phyloP scores from a whole-genome alignment of 2,113 vertebrate genomes.

The Cyprinus carpio region DNA sequence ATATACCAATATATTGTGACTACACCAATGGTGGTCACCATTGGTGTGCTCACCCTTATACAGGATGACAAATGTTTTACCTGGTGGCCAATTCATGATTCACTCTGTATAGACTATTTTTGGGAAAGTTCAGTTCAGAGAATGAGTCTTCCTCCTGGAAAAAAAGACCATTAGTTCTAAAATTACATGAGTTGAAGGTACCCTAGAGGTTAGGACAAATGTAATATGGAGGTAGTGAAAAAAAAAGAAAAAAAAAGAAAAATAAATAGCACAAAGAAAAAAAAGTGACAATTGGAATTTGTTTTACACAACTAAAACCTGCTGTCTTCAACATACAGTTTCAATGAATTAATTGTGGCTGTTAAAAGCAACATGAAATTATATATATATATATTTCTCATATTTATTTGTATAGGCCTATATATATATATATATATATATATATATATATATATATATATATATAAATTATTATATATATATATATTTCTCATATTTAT shows the following conservation, averaged over 20 bases:
- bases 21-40: constrained; percentile 54
- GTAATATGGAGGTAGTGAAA: neutral
- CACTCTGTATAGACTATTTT: constrained; percentile 30
- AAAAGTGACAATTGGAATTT: too few species aligned
- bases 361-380: neutral
- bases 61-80: constrained; percentile 56
- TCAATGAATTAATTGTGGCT: too few species aligned
- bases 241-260: neutral
- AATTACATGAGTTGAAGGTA: neutral
- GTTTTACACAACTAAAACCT: too few species aligned
- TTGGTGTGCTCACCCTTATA: constrained; percentile 57
- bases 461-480: neutral
- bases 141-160: neutral
- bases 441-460: too few species aligned
- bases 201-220: neutral
- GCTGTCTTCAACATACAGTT: too few species aligned
- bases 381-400: too few species aligned
- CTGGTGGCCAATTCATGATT: constrained; percentile 62
- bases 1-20: constrained; percentile 65
- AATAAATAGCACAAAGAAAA: neutral
- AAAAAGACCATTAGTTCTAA: constrained; percentile 6
- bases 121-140: constrained; percentile 7
- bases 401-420: too few species aligned
- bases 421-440: too few species aligned
- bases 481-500: too few species aligned